phyloP scores from a whole-genome alignment of 2,888 invertebrate species.

The Apotomis betuletana region DNA sequence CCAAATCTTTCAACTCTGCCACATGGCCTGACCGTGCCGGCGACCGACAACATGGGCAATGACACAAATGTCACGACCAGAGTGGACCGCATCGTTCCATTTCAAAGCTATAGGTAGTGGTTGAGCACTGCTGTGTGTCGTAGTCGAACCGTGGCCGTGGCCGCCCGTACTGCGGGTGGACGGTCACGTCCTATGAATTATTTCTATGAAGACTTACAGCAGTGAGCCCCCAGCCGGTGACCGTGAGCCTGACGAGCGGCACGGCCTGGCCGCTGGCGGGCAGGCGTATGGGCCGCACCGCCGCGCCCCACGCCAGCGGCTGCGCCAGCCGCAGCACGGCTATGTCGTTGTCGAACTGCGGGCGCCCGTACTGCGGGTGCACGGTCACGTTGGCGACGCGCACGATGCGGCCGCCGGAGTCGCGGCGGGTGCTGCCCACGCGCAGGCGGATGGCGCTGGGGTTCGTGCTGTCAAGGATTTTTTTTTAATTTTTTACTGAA shows the following conservation, averaged over 20 bases:
- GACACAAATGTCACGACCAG: too few relatives aligned
- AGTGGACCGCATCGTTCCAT: too few relatives aligned
- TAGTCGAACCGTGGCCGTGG: too few relatives aligned
- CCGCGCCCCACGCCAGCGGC: constrained; percentile 62
- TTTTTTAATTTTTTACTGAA: too few relatives aligned
- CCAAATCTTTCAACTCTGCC: too few relatives aligned
- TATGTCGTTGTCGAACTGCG: constrained; percentile 76
- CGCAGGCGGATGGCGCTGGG: constrained; percentile 66
- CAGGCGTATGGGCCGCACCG: constrained; percentile 66
- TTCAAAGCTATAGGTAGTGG: too few relatives aligned
- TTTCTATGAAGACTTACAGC: constrained; percentile 61
- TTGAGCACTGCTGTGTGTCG: too few relatives aligned
- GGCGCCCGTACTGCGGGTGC: constrained; percentile 71
- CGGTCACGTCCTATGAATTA: too few relatives aligned
- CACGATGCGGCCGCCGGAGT: constrained; percentile 74
- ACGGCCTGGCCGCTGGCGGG: constrained; percentile 66
- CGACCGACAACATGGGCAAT: too few relatives aligned
- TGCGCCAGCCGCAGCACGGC: constrained; percentile 67
- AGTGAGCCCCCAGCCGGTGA: constrained; percentile 79
- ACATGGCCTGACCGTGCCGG: too few relatives aligned
- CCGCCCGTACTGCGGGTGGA: too few relatives aligned
- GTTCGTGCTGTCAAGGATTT: constrained; percentile 54
- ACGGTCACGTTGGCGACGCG: constrained; percentile 68
- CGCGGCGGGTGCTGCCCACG: constrained; percentile 75
- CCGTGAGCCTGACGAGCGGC: constrained; percentile 72